These are phyloP conservation scores for Apamea monoglypha DNA, from an alignment of 2,888 invertebrate species.

Conservation along the genomic window DNA sequence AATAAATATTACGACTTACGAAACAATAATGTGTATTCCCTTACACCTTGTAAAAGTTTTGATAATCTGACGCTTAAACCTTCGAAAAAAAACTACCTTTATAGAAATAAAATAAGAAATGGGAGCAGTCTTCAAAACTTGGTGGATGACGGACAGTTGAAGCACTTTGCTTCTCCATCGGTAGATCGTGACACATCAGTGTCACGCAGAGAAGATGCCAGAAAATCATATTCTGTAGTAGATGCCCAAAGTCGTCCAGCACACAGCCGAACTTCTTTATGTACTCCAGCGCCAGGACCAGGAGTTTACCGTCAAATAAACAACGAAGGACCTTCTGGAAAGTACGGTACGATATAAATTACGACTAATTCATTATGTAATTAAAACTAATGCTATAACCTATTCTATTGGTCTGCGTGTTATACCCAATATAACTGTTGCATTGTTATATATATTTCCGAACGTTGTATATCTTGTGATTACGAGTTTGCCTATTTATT, in stretches of 20 bases:
- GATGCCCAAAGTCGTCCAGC: constrained; percentile 79
- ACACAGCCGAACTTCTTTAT: constrained; percentile 77
- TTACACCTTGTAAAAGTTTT: constrained; percentile 87
- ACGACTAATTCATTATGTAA: constrained; percentile 66
- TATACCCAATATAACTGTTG: constrained; percentile 4
- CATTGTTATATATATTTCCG: background rate
- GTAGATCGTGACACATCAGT: constrained; percentile 71
- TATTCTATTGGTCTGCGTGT: constrained; percentile 1
- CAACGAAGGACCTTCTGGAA: constrained; percentile 76
- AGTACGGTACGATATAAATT: constrained; percentile 67
- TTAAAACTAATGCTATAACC: constrained; percentile 27
- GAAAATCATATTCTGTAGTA: constrained; percentile 84
- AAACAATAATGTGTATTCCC: constrained; percentile 82
- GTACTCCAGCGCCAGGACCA: constrained; percentile 81
- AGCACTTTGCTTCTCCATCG: constrained; percentile 81
- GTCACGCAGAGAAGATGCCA: constrained; percentile 76
- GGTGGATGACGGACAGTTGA: constrained; percentile 80
- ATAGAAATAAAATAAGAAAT: constrained; percentile 77
- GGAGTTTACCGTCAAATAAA: constrained; percentile 86
- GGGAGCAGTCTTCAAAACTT: constrained; percentile 86
- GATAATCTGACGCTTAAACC: constrained; percentile 85
- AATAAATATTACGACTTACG: constrained; percentile 83
- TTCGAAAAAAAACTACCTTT: constrained; percentile 70
- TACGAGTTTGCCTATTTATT: constrained; percentile 7
- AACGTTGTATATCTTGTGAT: constrained; percentile 2